Evolutionary conservation across 2,113 vertebrate species (phyloP), one percentile per base, ranked within the genome.

Genomic region (Indri indri): DNA sequence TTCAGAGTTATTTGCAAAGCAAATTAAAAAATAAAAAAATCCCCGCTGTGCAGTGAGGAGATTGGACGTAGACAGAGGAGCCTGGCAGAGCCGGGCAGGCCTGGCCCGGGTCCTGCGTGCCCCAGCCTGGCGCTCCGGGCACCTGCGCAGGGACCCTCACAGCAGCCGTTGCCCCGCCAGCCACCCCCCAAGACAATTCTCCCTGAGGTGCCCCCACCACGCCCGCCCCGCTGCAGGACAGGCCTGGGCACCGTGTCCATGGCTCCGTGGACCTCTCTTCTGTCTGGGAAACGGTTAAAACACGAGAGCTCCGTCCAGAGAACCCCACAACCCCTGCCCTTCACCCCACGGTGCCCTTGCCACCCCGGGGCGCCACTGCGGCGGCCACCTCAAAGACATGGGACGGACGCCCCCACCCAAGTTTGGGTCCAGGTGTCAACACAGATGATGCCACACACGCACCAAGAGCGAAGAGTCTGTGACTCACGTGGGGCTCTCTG

Each of bases 1-100:
- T 98, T 97, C 98, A 95, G 73, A 96, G 97, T 98, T 98, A 98
- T 98, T 92, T 98, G 95, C 98, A 98, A 99, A 96, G 97, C 96
- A 99, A 98, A 99, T 98, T 95, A 94, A 37, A 95, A 96, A 92
- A 66, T 74, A 34, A 66, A 96, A 83, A 54, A 65, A 88, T 37
- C 11, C 17, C 0, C 1, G 0, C 47, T 79, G 32, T 88, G 83
- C 40, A 61, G 71, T 2, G 90, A 27, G 76, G 88, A 32, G 76
- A 42, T 4, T 59, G n/a, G 13, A 42, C 22, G 12, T 4, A 91
- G 94, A 66, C 89, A 86, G 92, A 65, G 86, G 20, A 4, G 80
- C 95, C 16, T 16, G 5, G 52, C 52, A 1, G 27, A 32, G 61
- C 61, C 5, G 30, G 61, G 27, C 11, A 27, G 61, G 61, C 61